phyloP scores from a whole-genome alignment of 2,888 invertebrate genomes.

The Melinopterus prodromus region DNA sequence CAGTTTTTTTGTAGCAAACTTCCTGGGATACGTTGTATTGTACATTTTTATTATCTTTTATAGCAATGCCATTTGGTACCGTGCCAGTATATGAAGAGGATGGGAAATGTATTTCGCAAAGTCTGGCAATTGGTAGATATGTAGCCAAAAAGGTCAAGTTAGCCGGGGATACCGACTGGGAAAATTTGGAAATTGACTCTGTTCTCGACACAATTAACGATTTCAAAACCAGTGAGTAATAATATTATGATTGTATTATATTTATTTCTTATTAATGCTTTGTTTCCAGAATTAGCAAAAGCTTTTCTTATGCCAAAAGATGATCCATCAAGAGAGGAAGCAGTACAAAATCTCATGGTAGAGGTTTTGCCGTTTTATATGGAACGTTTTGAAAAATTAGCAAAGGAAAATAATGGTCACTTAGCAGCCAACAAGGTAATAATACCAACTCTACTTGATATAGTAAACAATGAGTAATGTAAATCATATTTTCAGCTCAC shows the following conservation, averaged over 20 bases:
- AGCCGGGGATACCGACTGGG: slow-evolving; percentile 13
- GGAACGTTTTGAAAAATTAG: slow-evolving; percentile 14
- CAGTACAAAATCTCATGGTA: not conserved
- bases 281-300: slow-evolving; percentile 7
- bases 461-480: slow-evolving; percentile 14
- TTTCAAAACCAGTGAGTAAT: slow-evolving; percentile 6
- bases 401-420: slow-evolving; percentile 19
- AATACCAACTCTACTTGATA: slow-evolving; percentile 4
- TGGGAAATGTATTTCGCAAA: slow-evolving; percentile 9
- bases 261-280: not conserved
- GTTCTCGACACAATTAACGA: not conserved
- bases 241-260: not conserved
- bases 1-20: too few relatives aligned
- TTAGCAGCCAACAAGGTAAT: slow-evolving; percentile 8
- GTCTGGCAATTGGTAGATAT: slow-evolving; percentile 12
- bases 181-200: slow-evolving; percentile 20
- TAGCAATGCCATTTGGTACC: slow-evolving; percentile 17
- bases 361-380: slow-evolving; percentile 6
- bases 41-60: not conserved
- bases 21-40: too few relatives aligned
- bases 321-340: not conserved
- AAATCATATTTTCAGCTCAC: not conserved
- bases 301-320: not conserved
- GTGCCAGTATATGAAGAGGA: slow-evolving; percentile 10
- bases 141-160: slow-evolving; percentile 16